These are phyloP conservation scores for Ctenopoma kingsleyae DNA, from an alignment of 2,797 vertebrate genomes.

Conservation along the genomic window DNA sequence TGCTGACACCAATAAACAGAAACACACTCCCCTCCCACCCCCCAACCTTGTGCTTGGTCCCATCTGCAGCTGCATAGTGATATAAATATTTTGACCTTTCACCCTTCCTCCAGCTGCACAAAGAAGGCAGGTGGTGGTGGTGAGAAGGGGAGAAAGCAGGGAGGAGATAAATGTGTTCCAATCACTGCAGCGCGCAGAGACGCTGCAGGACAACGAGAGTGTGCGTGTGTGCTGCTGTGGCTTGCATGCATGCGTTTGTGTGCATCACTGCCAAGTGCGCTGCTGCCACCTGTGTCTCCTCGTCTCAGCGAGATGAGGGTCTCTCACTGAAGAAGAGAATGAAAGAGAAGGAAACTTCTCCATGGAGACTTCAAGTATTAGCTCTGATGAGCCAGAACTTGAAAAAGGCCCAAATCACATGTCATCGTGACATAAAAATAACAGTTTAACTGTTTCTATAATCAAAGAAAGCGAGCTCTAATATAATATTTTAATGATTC, in stretches of 20 bases:
- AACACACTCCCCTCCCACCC: not conserved
- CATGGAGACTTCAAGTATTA: not conserved
- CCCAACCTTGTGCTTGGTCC: not conserved
- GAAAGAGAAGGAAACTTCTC: constrained; percentile 12
- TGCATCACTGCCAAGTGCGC: not conserved
- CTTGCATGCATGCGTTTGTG: not conserved
- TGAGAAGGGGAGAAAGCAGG: not conserved
- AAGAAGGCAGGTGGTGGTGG: constrained; percentile 43
- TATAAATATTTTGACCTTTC: constrained; percentile 65
- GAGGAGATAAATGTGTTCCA: not conserved
- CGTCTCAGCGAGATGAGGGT: constrained; percentile 18
- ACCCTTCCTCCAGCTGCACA: constrained; percentile 54
- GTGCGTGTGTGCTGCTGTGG: not conserved
- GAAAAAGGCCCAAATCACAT: not conserved
- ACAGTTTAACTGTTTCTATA: too few relatives aligned
- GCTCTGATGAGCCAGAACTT: not conserved
- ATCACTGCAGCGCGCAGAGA: not conserved
- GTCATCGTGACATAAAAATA: not conserved
- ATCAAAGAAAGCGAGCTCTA: too few relatives aligned
- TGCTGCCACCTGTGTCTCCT: constrained; percentile 52
- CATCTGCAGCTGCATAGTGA: constrained; percentile 33
- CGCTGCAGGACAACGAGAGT: not conserved
- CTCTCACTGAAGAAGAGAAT: constrained; percentile 2
- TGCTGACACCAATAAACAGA: not conserved
- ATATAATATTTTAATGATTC: too few relatives aligned